Evolutionary conservation across 2,797 vertebrate genomes (phyloP).

Genomic region (Diplodus puntazzo): DNA sequence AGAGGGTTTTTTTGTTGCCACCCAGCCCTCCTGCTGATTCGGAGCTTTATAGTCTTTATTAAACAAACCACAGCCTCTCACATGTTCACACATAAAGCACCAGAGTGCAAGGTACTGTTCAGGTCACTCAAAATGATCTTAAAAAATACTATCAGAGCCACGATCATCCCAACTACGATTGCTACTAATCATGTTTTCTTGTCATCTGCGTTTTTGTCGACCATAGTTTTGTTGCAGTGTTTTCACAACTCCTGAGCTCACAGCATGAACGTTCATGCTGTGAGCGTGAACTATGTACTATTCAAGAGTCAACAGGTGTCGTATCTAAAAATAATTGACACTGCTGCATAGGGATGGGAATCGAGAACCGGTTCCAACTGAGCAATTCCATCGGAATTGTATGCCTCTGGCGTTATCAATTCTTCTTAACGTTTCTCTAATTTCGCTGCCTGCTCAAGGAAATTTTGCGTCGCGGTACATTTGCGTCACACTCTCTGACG

Average conservation of each 20-base stretch:
- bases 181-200: neutral
- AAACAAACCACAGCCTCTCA: conserved; percentile 18
- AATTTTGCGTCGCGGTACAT: too few species aligned
- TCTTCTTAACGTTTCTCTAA: too few species aligned
- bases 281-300: neutral
- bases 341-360: too few species aligned
- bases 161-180: neutral
- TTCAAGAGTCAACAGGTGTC: neutral
- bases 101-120: neutral
- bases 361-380: too few species aligned
- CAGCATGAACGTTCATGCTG: too few species aligned
- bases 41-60: conserved; percentile 26
- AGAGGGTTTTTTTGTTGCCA: conserved; percentile 4
- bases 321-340: neutral
- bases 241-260: too few species aligned
- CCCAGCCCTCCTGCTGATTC: conserved; percentile 19
- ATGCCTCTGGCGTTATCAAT: too few species aligned
- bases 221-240: neutral
- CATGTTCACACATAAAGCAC: neutral
- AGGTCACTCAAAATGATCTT: neutral
- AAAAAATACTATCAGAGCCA: neutral
- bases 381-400: too few species aligned
- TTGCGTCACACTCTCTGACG: too few species aligned
- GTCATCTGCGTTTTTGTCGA: too few species aligned
- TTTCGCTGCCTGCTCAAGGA: too few species aligned